Base-by-base conservation (phyloP, 2,113 vertebrate species). In the Malaclemys terrapin region DNA sequence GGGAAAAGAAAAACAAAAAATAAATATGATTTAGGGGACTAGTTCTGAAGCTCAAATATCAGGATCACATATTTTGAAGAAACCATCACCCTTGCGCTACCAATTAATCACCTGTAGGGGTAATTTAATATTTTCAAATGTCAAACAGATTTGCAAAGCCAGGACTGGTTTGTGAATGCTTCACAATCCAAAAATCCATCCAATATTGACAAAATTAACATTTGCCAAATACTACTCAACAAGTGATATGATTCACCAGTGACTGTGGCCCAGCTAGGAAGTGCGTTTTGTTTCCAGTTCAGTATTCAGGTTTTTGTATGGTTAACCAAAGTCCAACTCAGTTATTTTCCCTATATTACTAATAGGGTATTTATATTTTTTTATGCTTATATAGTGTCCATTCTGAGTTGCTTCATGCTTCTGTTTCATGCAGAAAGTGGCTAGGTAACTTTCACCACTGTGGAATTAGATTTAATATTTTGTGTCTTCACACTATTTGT, bases 51-150 rank as follows among this genome's bases (percentile, higher is more conserved):
- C 54, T 87, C 79, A 14, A 69, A 24, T 93, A 2, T 10, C 92
- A 85, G n/a, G 50, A 29, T 80, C 49, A 38, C 4, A 80, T 38
- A 88, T 85, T 89, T 95, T 69, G 87, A 87, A 94, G 84, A 49
- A 24, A 47, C 13, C 80, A 90, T 72, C 19, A 72, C 9, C 19
- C 17, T n/a, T 92, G 84, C 6, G 11, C 49, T 80, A 52, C 80
- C 50, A 69, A 79, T 94, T 90, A 91, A 17, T 87, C 53, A 89
- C 72, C 78, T 35, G 59, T 86, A 90, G 80, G 87, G 90, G 89
- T 85, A 1, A 62, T 91, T 93, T 89, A 84, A 95, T 45, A 65
- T 94, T 79, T 94, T 27, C 38, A 50, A 89, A 90, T 56, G 7
- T 81, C 90, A 27, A 89, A 76, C 93, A 82, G 80, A 84, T 1